These are phyloP conservation scores for Oenanthe oenanthe DNA, from an alignment of 2,113 vertebrate species.

Conservation along the genomic window DNA sequence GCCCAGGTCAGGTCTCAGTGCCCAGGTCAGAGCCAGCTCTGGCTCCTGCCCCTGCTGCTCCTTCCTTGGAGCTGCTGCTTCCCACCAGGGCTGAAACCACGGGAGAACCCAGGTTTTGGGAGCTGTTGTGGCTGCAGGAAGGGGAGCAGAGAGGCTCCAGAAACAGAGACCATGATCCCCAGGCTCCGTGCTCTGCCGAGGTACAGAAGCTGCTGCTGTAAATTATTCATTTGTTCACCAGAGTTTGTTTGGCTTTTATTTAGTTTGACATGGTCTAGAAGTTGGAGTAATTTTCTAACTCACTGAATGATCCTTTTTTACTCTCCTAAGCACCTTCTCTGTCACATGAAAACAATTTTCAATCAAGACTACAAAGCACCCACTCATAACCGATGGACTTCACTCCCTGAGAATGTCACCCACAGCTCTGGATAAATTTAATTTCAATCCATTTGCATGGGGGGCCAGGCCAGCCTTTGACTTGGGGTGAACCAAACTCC, in stretches of 20 bases:
- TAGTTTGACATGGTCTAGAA: slow-evolving; percentile 41
- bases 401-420: background rate
- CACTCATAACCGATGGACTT: background rate
- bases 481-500: background rate
- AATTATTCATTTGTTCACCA: slow-evolving; percentile 48
- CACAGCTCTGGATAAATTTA: background rate
- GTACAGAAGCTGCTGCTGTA: background rate
- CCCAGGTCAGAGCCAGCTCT: accelerated
- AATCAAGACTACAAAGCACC: slow-evolving; percentile 12
- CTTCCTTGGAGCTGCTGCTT: background rate
- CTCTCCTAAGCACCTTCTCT: slow-evolving; percentile 44
- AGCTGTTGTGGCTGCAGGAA: background rate
- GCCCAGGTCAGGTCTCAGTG: background rate
- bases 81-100: accelerated
- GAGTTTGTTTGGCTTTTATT: slow-evolving; percentile 60
- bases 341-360: slow-evolving; percentile 35
- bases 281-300: slow-evolving; percentile 67
- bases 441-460: slow-evolving; percentile 23
- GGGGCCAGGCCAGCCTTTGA: background rate
- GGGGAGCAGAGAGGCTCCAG: background rate
- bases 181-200: background rate
- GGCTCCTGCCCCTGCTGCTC: background rate
- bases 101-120: accelerated
- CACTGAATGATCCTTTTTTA: slow-evolving; percentile 41
- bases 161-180: background rate